Evolutionary conservation across 2,888 invertebrate species (phyloP).

Genomic region (Mimas tiliae): DNA sequence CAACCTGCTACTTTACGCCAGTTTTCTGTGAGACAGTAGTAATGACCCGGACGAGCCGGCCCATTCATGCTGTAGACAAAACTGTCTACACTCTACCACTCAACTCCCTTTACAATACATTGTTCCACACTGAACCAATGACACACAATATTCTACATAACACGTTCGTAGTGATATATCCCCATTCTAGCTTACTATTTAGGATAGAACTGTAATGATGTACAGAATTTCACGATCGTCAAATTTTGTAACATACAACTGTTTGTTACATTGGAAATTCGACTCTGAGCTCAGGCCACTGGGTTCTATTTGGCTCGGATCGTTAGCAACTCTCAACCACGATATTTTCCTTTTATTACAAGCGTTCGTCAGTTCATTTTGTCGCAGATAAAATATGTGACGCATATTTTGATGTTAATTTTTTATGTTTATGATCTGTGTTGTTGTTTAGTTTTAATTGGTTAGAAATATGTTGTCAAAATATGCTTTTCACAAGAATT

Average conservation of each 20-base stretch:
- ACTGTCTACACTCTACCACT: too few relatives aligned
- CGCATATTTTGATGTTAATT: constrained; percentile 3
- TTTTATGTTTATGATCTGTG: constrained; percentile 1
- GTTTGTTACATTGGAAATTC: constrained; percentile 24
- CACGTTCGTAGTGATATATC: not conserved
- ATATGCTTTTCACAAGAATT: too few relatives aligned
- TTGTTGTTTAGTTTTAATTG: constrained; percentile 4
- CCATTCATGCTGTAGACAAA: too few relatives aligned
- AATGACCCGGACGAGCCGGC: too few relatives aligned
- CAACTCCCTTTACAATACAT: not conserved
- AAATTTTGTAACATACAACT: constrained; percentile 33
- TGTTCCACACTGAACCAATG: not conserved
- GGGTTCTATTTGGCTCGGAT: constrained; percentile 29
- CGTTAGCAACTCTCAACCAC: constrained; percentile 34
- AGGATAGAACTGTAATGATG: constrained; percentile 40
- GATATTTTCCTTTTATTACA: constrained; percentile 43
- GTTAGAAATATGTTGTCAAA: too few relatives aligned
- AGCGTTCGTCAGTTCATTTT: constrained; percentile 37
- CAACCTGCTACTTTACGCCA: too few relatives aligned
- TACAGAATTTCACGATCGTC: constrained; percentile 39
- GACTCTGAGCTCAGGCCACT: not conserved
- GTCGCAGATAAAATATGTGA: constrained; percentile 19
- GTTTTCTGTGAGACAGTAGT: too few relatives aligned
- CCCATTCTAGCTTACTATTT: constrained; percentile 5
- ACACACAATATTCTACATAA: constrained; percentile 11